Conservation (phyloP, 2,888 invertebrate species). For the Drosophila stalkeri region DNA sequence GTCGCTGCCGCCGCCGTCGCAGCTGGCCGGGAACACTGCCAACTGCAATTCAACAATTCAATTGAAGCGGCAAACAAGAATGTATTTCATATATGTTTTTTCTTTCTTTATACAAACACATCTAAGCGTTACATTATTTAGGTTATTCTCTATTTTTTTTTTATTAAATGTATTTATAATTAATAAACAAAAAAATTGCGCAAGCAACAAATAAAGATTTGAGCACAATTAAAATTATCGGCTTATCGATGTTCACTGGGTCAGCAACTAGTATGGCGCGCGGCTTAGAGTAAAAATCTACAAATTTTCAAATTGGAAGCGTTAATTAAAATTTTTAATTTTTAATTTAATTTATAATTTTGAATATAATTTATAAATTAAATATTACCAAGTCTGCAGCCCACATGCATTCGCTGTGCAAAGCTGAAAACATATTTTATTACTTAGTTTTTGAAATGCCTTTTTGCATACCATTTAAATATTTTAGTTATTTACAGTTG, state of each 20-base stretch:
- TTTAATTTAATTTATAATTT: no score
- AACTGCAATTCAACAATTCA: constrained; percentile 14
- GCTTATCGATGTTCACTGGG: constrained; percentile 6
- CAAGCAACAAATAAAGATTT: constrained; percentile 69
- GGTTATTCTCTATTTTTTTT: constrained; percentile 60
- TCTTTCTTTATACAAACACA: constrained; percentile 64
- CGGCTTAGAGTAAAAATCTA: not conserved
- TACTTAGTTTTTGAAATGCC: not conserved
- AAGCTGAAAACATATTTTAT: not conserved
- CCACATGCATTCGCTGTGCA: not conserved
- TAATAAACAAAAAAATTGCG: constrained; percentile 71
- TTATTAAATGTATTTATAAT: constrained; percentile 82
- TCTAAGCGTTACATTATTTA: constrained; percentile 81
- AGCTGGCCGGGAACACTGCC: constrained; percentile 29
- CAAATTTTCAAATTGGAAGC: not conserved
- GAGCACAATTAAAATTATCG: constrained; percentile 55
- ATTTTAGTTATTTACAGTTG: not conserved
- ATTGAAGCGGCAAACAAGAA: constrained; percentile 40
- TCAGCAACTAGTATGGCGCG: not conserved
- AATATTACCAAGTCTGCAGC: not conserved
- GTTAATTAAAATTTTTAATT: no score
- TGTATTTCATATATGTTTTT: constrained; percentile 50
- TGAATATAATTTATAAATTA: no score
- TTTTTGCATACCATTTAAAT: not conserved
- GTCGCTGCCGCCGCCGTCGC: constrained; percentile 1